Evolutionary conservation across 1,140 invertebrate species (phyloP), one percentile per base, ranked within the genome.

Genomic region (Vanessa tameamea): DNA sequence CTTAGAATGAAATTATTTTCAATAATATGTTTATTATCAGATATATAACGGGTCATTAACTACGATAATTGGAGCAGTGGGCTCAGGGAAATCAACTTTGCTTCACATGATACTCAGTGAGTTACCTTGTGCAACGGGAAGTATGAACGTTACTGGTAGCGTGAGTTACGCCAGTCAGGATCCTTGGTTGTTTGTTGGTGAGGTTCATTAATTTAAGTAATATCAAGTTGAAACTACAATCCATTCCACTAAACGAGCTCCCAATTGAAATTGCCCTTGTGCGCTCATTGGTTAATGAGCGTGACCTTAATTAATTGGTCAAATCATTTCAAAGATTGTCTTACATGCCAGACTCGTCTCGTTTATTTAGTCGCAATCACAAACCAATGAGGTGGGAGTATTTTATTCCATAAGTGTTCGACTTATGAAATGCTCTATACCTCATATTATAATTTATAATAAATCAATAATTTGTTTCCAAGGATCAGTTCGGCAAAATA

Each of bases 111-210:
- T 97, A 1, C 89, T 97, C 5, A 94, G 94, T 16, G 97, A 98
- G 82, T 78, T 97, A 16, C 94, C 95, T 0, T 87, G 95, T 15
- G 89, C 93, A 0, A 91, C 93, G 13, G 97, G 97, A 0, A 87
- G 81, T 1, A 82, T 96, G 0, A 85, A 87, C 3, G 82, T 97
- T 0, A 92, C 94, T 26, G 94, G 96, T 1, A 92, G 85, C 1
- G 89, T 97, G 0, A 96, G 96, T 8, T 97, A 96, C 78, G 95
- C 95, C 0, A 94, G 95, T 75, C 96, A 97, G 82, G 95, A 96
- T 79, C 94, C 96, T 3, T 97, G 96, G 96, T 84, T 96, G 2
- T 97, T 96, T 85, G 94, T 94, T 8, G 95, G 94, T 72, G 89
- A 86, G 68, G 43, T 23, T 53, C 15, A 13, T 53, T 20, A 55